A percentile compares a stretch with the other conserved stretches of the same genome.
phyloP scores from a whole-genome alignment of 2,888 invertebrate genomes.

The Tromatobia lineatoria region DNA sequence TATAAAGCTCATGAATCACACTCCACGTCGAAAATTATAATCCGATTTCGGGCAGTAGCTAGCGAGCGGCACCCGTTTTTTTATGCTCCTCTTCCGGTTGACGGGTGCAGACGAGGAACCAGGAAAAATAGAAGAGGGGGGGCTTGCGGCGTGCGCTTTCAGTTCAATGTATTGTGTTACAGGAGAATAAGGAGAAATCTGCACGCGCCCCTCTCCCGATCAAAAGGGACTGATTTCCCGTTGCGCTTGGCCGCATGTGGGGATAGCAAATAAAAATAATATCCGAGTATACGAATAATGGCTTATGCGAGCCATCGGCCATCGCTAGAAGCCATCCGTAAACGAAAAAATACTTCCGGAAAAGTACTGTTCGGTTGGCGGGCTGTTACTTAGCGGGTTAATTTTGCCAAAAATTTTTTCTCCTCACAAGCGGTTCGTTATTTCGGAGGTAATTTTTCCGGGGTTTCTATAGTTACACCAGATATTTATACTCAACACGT shows the following conservation, averaged over 20 bases:
- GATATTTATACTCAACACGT: too few species aligned
- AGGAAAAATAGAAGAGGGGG: conserved; percentile 19
- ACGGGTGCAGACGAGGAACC: conserved; percentile 54
- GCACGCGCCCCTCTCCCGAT: conserved; percentile 36
- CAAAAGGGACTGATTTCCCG: conserved; percentile 59
- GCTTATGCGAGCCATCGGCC: not conserved
- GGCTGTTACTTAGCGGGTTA: too few species aligned
- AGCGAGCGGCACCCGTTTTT: not conserved
- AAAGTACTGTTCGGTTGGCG: too few species aligned
- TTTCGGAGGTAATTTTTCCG: too few species aligned
- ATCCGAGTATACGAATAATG: conserved; percentile 37
- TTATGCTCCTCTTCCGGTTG: conserved; percentile 59
- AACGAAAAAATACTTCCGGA: too few species aligned
- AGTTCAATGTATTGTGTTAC: conserved; percentile 35
- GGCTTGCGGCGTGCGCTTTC: conserved; percentile 9
- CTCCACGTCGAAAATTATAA: conserved; percentile 52
- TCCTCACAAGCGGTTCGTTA: too few species aligned
- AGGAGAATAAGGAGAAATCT: conserved; percentile 19
- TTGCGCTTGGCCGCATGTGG: conserved; percentile 59
- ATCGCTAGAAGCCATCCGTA: too few species aligned
- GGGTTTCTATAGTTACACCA: too few species aligned
- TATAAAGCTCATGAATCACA: conserved; percentile 41
- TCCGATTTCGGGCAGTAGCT: conserved; percentile 49
- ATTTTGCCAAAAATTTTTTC: too few species aligned
- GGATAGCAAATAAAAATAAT: conserved; percentile 45